A percentile compares a stretch with the other conserved stretches of the same genome.
Conservation (phyloP, 35 echinoderm and acorn worm species). For the Patiria miniata region DNA sequence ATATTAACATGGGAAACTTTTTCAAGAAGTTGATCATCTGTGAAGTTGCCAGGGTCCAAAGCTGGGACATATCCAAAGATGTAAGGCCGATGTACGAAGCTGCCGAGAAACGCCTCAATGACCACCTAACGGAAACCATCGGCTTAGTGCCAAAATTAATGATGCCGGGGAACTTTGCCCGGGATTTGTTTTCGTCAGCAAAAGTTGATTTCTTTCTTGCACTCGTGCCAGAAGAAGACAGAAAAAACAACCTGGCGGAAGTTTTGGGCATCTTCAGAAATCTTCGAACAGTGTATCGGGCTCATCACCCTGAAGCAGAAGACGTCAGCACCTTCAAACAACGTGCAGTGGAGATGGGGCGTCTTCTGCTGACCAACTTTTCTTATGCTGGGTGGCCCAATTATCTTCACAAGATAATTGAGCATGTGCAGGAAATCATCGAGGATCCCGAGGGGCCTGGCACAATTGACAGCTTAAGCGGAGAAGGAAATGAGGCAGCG, state of each 20-base stretch:
- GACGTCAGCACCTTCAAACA: constrained; percentile 37
- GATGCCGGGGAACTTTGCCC: constrained; percentile 59
- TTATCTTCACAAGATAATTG: constrained; percentile 60
- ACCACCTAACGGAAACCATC: background rate
- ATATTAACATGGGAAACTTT: constrained; percentile 56
- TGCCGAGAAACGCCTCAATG: constrained; percentile 33
- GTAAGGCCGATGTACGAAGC: constrained; percentile 11
- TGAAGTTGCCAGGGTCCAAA: constrained; percentile 39
- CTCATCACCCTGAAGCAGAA: background rate
- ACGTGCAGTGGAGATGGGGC: constrained; percentile 36
- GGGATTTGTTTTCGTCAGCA: background rate
- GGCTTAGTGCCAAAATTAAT: constrained; percentile 32
- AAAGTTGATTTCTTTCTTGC: too few relatives aligned
- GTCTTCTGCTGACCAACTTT: constrained; percentile 24
- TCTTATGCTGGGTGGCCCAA: constrained; percentile 47
- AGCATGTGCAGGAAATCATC: constrained; percentile 47
- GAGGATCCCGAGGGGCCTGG: constrained; percentile 26
- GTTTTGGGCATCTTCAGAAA: constrained; percentile 8
- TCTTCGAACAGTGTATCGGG: constrained; percentile 26
- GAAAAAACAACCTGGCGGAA: background rate
- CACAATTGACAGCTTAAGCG: constrained; percentile 28
- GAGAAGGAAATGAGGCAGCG: constrained; percentile 46
- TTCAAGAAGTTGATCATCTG: constrained; percentile 49
- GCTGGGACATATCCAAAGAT: background rate
- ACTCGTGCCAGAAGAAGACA: background rate